Evolutionary conservation across 2,797 vertebrate species (phyloP).

Genomic region (Lacerta agilis): DNA sequence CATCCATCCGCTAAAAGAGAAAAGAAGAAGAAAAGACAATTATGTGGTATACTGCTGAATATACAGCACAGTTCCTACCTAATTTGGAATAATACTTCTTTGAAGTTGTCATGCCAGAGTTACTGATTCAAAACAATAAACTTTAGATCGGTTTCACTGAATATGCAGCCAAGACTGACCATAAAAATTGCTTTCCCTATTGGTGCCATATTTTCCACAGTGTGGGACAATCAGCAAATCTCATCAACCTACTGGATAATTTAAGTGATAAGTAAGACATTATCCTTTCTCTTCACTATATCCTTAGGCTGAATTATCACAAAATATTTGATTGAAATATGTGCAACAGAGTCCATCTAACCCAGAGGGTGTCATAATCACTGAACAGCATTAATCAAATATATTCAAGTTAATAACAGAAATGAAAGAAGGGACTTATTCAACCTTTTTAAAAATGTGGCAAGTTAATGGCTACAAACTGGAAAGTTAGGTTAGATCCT

Average conservation of each 20-base stretch:
- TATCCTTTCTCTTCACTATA: slow-evolving; percentile 9
- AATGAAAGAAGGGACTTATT: slow-evolving; percentile 35
- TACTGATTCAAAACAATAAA: too few species aligned
- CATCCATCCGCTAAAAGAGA: slow-evolving; percentile 92
- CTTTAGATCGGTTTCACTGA: not conserved
- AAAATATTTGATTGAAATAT: slow-evolving; percentile 43
- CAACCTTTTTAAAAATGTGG: slow-evolving; percentile 38
- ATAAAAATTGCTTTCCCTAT: not conserved
- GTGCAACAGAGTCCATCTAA: not conserved
- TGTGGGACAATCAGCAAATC: not conserved
- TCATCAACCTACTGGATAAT: slow-evolving; percentile 31
- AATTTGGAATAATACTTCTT: not conserved
- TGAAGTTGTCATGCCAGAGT: not conserved
- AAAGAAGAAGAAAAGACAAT: slow-evolving; percentile 40
- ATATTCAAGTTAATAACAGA: slow-evolving; percentile 12
- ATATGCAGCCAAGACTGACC: slow-evolving; percentile 12
- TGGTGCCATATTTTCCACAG: not conserved
- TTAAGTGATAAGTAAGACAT: slow-evolving; percentile 35
- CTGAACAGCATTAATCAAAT: slow-evolving; percentile 17
- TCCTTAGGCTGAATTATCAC: not conserved
- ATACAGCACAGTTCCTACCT: not conserved
- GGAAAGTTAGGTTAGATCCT: not conserved
- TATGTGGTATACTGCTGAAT: slow-evolving; percentile 19
- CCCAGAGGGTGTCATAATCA: not conserved
- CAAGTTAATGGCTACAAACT: slow-evolving; percentile 13